Conservation (phyloP, 1,140 invertebrate genomes). For the Camponotus floridanus region DNA sequence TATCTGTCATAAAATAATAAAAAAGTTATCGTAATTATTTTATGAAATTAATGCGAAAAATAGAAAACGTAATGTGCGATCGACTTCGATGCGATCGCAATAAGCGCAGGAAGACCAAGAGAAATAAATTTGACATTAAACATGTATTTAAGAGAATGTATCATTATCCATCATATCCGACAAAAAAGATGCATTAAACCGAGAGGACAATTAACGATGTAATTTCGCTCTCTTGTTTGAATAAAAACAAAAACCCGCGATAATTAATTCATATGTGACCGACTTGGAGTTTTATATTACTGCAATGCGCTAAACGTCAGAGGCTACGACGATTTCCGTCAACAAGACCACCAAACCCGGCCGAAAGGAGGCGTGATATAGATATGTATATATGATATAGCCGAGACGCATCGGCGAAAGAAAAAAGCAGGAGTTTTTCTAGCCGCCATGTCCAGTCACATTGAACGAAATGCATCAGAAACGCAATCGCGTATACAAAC, state of each 20-base stretch:
- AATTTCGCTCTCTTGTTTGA: conserved; percentile 28
- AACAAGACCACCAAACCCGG: conserved; percentile 29
- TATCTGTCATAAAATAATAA: neutral
- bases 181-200: conserved; percentile 25
- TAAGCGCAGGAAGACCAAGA: neutral
- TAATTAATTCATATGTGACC: conserved; percentile 60
- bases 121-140: conserved; percentile 30
- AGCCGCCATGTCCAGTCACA: neutral
- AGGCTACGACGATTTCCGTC: conserved; percentile 22
- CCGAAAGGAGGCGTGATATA: neutral
- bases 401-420: neutral
- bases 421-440: conserved; percentile 21
- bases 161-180: conserved; percentile 10
- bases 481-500: conserved; percentile 10
- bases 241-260: conserved; percentile 30
- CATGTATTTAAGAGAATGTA: neutral
- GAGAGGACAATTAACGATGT: neutral
- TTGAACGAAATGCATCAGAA: conserved; percentile 8
- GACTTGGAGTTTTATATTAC: conserved; percentile 62
- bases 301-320: conserved; percentile 56
- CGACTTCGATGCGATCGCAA: neutral
- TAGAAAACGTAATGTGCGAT: neutral
- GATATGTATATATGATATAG: too few species aligned
- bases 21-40: neutral
- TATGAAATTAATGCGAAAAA: conserved; percentile 4